Conservation (phyloP, 1,140 invertebrate genomes). For the Episyrphus balteatus region DNA sequence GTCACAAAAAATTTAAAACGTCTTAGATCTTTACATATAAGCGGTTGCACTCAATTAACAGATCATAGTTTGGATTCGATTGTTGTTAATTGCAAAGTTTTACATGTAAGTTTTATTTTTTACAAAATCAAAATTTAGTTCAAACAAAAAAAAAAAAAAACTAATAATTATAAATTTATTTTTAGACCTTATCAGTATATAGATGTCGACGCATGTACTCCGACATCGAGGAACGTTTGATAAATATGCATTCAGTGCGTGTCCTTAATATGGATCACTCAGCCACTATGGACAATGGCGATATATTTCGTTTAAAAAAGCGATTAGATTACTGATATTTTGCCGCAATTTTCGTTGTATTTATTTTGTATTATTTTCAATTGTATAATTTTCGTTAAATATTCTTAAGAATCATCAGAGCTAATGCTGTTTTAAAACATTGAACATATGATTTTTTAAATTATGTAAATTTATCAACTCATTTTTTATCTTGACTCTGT, state of each 20-base stretch:
- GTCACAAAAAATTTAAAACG: slow-evolving; percentile 46
- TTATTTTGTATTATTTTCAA: slow-evolving; percentile 33
- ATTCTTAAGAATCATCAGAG: too few species aligned
- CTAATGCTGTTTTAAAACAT: too few species aligned
- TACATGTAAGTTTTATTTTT: slow-evolving; percentile 9
- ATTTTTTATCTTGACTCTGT: too few species aligned
- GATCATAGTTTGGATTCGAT: slow-evolving; percentile 49
- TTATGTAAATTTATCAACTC: too few species aligned
- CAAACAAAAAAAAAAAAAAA: neutral
- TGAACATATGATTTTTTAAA: too few species aligned
- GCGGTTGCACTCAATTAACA: slow-evolving; percentile 55
- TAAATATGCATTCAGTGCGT: slow-evolving; percentile 38
- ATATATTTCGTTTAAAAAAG: slow-evolving; percentile 29
- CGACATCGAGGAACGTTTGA: slow-evolving; percentile 41
- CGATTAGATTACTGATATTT: slow-evolving; percentile 36
- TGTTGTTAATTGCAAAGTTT: slow-evolving; percentile 40
- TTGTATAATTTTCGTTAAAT: slow-evolving; percentile 28
- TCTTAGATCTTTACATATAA: slow-evolving; percentile 49
- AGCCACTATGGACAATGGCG: slow-evolving; percentile 27
- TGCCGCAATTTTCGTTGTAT: slow-evolving; percentile 28
- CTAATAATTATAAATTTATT: neutral
- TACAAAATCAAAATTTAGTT: neutral
- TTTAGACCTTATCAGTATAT: slow-evolving; percentile 23
- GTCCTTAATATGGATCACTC: slow-evolving; percentile 29
- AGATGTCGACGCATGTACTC: slow-evolving; percentile 33